These are phyloP conservation scores for Paramisgurnus dabryanus DNA, from an alignment of 2,113 vertebrate species.

Conservation along the genomic window DNA sequence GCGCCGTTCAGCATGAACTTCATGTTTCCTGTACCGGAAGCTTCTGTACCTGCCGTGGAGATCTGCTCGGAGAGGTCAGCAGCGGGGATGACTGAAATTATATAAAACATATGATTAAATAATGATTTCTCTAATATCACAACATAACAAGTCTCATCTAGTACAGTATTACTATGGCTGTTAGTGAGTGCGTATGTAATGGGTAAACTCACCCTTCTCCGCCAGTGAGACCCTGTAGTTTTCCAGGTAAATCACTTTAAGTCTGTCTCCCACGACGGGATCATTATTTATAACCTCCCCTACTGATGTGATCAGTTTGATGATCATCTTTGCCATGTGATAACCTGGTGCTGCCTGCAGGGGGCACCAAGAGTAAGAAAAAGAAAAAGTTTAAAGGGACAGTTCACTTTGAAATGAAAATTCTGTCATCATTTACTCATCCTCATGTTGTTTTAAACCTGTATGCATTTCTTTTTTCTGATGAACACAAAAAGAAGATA, in stretches of 20 bases:
- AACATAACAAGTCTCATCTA: not conserved
- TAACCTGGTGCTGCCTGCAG: slow-evolving; percentile 87
- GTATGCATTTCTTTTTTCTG: no score
- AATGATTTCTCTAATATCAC: no score
- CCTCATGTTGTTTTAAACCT: no score
- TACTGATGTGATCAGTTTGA: slow-evolving; percentile 84
- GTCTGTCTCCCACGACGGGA: slow-evolving; percentile 79
- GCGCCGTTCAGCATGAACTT: slow-evolving; percentile 93
- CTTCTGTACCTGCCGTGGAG: slow-evolving; percentile 87
- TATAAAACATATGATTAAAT: not conserved
- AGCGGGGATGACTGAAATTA: slow-evolving; percentile 81
- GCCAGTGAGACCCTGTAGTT: slow-evolving; percentile 89
- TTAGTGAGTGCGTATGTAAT: not conserved
- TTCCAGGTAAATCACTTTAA: slow-evolving; percentile 87
- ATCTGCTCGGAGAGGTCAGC: slow-evolving; percentile 90
- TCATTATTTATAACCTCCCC: slow-evolving; percentile 83
- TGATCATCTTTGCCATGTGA: slow-evolving; percentile 92
- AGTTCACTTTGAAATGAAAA: no score
- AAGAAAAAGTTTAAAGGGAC: not conserved
- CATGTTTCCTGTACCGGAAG: slow-evolving; percentile 91
- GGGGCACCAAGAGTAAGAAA: not conserved
- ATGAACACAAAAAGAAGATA: no score
- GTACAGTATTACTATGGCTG: no score
- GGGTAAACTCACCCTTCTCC: slow-evolving; percentile 77
- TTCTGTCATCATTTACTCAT: no score